A percentile compares a stretch with the other conserved stretches of the same genome.
Evolutionary conservation across 2,797 vertebrate species (phyloP).

Genomic region (Threskiornis aethiopicus): DNA sequence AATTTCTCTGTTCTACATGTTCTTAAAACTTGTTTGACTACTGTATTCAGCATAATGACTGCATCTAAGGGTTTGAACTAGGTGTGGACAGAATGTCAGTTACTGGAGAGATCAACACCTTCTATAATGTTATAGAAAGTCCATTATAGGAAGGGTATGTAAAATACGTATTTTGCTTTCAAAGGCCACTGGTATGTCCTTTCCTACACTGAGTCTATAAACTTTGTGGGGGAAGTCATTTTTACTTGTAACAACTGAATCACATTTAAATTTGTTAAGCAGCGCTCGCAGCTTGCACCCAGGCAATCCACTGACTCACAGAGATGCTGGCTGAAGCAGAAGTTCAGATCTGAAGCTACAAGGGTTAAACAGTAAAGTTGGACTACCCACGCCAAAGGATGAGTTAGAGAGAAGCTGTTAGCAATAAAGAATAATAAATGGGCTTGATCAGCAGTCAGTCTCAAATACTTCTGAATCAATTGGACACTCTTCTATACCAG

Average conservation of each 20-base stretch:
- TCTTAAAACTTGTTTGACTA: not conserved
- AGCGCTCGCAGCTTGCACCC: not conserved
- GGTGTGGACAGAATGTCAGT: not conserved
- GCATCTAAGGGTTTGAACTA: not conserved
- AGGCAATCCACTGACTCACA: not conserved
- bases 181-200: not conserved
- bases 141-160: not conserved
- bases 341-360: not conserved
- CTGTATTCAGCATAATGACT: not conserved
- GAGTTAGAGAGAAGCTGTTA: not conserved
- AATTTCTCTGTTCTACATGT: not conserved
- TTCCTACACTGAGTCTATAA: not conserved
- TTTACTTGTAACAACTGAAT: not conserved
- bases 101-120: not conserved
- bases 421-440: not conserved
- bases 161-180: not conserved
- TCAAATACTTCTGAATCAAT: not conserved
- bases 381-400: not conserved
- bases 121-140: not conserved
- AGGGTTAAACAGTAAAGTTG: not conserved
- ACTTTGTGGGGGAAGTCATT: not conserved
- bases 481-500: not conserved
- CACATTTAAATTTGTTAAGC: not conserved
- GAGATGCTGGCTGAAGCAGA: not conserved
- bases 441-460: not conserved